A percentile compares a stretch with the other conserved stretches of the same genome.
Conservation (phyloP, 2,797 vertebrate species). For the Thamnophis elegans region DNA sequence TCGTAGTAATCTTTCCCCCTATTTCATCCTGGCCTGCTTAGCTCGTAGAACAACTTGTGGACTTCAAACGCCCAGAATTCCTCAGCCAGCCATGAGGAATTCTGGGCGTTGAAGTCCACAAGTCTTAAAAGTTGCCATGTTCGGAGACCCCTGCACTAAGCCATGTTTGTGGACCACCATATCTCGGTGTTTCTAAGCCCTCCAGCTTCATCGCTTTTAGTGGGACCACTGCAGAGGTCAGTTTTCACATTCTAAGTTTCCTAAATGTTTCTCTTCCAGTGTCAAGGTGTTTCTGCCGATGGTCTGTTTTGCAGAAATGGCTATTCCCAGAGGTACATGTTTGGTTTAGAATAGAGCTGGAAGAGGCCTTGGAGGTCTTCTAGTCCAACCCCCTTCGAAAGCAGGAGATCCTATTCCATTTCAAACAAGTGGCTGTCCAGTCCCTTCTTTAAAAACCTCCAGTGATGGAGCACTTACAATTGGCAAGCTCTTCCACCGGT, state of each 20-base stretch:
- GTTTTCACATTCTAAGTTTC: neutral
- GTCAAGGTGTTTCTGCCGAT: neutral
- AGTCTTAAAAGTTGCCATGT: neutral
- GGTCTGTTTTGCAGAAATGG: neutral
- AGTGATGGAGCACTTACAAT: rapidly evolving
- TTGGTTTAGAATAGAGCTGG: too few species aligned
- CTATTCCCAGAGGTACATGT: neutral
- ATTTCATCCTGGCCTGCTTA: neutral
- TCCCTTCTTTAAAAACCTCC: too few species aligned
- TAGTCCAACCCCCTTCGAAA: too few species aligned
- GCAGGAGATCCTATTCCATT: too few species aligned
- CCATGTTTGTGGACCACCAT: neutral
- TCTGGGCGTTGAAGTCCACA: neutral
- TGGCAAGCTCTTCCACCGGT: too few species aligned
- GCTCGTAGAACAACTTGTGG: neutral
- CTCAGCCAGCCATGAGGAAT: neutral
- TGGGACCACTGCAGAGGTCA: neutral
- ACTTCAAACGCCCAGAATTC: neutral
- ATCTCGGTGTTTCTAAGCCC: neutral
- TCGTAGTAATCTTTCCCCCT: neutral
- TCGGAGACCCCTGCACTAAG: neutral
- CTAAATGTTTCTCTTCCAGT: too few species aligned
- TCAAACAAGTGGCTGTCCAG: too few species aligned
- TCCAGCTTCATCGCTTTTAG: neutral
- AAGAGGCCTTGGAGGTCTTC: too few species aligned